Conservation (phyloP, 1,140 invertebrate genomes). For the Brachionus rubens region DNA sequence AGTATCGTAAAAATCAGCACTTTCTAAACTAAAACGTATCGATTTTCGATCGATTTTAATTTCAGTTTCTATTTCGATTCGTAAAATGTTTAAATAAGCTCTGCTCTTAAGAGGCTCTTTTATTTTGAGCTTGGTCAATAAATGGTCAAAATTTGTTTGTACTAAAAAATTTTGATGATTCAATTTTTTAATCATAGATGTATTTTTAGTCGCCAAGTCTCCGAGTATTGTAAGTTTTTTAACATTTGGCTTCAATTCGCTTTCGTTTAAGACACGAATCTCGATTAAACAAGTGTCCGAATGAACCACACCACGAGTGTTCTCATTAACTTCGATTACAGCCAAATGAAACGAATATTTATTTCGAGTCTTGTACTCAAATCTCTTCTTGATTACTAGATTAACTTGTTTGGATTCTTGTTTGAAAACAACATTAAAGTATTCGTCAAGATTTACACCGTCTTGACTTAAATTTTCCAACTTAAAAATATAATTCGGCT, state of each 20-base stretch:
- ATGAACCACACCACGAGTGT: not conserved
- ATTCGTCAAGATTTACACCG: not conserved
- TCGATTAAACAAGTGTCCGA: not conserved
- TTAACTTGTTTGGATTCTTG: not conserved
- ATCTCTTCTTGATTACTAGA: not conserved
- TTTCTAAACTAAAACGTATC: not conserved
- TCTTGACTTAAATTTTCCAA: not conserved
- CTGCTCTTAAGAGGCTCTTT: not conserved
- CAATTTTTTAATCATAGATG: not conserved
- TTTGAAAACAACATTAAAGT: not conserved
- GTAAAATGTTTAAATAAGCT: not conserved
- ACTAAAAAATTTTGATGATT: not conserved
- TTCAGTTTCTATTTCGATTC: not conserved
- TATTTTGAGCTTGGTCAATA: not conserved
- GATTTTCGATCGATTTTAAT: too few species aligned
- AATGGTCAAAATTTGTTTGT: not conserved
- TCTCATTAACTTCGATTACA: not conserved
- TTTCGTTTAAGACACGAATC: not conserved
- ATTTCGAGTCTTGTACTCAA: not conserved
- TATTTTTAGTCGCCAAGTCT: not conserved
- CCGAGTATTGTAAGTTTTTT: not conserved
- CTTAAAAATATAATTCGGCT: not conserved
- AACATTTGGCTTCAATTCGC: not conserved
- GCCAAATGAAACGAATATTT: slow-evolving; percentile 26
- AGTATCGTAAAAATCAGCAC: not conserved